Percentiles rank a stretch among this genome's conserved stretches.
Evolutionary conservation across 2,888 invertebrate species (phyloP).

Genomic region (Cheilosia variabilis): DNA sequence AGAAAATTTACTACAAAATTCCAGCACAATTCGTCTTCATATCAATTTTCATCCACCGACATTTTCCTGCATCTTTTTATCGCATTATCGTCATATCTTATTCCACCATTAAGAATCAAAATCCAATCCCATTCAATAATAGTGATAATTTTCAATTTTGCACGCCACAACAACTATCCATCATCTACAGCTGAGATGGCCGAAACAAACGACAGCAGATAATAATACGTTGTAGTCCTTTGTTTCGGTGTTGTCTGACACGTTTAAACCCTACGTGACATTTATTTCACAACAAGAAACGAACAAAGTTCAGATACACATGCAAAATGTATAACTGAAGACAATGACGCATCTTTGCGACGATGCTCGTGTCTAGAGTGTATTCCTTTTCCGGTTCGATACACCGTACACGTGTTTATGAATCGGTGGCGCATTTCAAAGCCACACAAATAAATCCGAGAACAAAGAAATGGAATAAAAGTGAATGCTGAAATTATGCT

Average conservation of each 20-base stretch:
- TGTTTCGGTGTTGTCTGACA: background rate
- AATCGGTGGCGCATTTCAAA: background rate
- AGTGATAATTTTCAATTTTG: too few relatives aligned
- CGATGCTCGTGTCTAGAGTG: background rate
- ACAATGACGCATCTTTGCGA: background rate
- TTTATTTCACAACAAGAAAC: background rate
- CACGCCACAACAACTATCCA: too few relatives aligned
- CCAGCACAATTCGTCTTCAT: too few relatives aligned
- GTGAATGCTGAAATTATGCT: too few relatives aligned
- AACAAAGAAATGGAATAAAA: too few relatives aligned
- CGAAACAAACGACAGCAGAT: background rate
- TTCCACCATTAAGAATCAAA: too few relatives aligned
- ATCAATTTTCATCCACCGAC: too few relatives aligned
- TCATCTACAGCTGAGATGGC: too few relatives aligned
- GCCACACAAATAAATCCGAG: background rate
- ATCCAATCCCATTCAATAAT: too few relatives aligned
- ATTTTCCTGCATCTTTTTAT: too few relatives aligned
- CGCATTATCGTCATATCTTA: too few relatives aligned
- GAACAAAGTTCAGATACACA: background rate
- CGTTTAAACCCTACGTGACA: conserved; percentile 1
- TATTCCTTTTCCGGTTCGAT: background rate
- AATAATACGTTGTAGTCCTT: background rate
- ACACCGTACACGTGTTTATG: background rate
- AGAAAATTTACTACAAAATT: too few relatives aligned
- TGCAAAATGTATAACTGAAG: background rate